These are phyloP conservation scores for Calephelis virginiensis DNA, from an alignment of 1,140 invertebrate species.

Conservation along the genomic window DNA sequence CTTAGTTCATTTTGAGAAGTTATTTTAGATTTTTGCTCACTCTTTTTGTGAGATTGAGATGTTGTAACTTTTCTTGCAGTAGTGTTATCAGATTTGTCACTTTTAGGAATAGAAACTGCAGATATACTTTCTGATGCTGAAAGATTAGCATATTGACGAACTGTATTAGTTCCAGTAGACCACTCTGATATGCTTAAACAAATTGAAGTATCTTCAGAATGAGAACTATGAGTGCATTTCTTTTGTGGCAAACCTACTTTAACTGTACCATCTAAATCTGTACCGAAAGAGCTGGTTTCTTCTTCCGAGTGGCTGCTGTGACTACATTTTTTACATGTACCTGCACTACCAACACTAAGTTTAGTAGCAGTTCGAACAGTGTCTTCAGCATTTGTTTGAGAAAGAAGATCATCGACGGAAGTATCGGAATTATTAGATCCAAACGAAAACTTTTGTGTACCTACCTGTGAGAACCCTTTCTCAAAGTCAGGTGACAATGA, in stretches of 20 bases:
- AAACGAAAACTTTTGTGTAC: slow-evolving; percentile 79
- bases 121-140: slow-evolving; percentile 82
- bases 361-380: slow-evolving; percentile 61
- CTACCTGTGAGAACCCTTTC: slow-evolving; percentile 65
- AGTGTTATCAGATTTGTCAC: slow-evolving; percentile 81
- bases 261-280: slow-evolving; percentile 88
- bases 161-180: slow-evolving; percentile 90
- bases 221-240: slow-evolving; percentile 86
- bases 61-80: slow-evolving; percentile 65
- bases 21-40: slow-evolving; percentile 61
- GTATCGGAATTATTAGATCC: slow-evolving; percentile 83
- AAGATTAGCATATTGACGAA: slow-evolving; percentile 86
- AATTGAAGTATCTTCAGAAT: slow-evolving; percentile 91
- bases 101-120: slow-evolving; percentile 81
- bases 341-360: slow-evolving; percentile 61
- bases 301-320: slow-evolving; percentile 84
- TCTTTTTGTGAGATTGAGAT: slow-evolving; percentile 67
- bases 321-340: slow-evolving; percentile 80
- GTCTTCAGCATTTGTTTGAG: slow-evolving; percentile 72
- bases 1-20: slow-evolving; percentile 63
- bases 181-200: slow-evolving; percentile 90
- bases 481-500: slow-evolving; percentile 79
- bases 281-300: slow-evolving; percentile 83
- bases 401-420: slow-evolving; percentile 80
- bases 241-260: slow-evolving; percentile 87